These are phyloP conservation scores for Epizoanthus rinbou DNA, from an alignment of 92 coral and sea anemone genomes.

Conservation along the genomic window DNA sequence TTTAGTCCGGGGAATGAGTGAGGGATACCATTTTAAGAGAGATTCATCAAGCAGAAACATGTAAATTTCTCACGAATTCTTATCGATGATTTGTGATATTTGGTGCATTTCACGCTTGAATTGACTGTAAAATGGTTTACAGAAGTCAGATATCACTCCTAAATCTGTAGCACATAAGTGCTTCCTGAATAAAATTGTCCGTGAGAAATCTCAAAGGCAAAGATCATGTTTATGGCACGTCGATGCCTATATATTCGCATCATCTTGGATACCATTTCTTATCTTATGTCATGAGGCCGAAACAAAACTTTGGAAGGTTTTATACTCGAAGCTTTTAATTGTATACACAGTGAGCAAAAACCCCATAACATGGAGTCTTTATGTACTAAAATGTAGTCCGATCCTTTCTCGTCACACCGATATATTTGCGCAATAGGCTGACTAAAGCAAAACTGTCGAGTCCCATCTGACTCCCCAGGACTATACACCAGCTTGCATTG, in stretches of 20 bases:
- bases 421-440: too few relatives aligned
- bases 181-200: conserved; percentile 39
- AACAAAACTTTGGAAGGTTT: too few relatives aligned
- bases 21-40: conserved; percentile 17
- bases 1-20: conserved; percentile 5
- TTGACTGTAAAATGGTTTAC: neutral
- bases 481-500: too few relatives aligned
- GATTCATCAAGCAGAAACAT: conserved; percentile 20
- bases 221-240: conserved; percentile 37
- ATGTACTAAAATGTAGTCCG: too few relatives aligned
- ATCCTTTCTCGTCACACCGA: too few relatives aligned
- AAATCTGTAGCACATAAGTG: conserved; percentile 33
- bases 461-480: too few relatives aligned
- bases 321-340: too few relatives aligned
- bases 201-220: conserved; percentile 42
- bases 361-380: too few relatives aligned
- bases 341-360: too few relatives aligned
- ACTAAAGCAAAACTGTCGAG: too few relatives aligned
- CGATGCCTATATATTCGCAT: neutral
- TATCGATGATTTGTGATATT: conserved; percentile 7
- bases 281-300: too few relatives aligned
- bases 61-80: conserved; percentile 1
- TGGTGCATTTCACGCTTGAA: conserved; percentile 30
- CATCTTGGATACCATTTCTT: too few relatives aligned
- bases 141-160: conserved; percentile 27